Conservation (phyloP, 30 jellyfish, hydroid and myxozoan genomes). For the Pelagia noctiluca region DNA sequence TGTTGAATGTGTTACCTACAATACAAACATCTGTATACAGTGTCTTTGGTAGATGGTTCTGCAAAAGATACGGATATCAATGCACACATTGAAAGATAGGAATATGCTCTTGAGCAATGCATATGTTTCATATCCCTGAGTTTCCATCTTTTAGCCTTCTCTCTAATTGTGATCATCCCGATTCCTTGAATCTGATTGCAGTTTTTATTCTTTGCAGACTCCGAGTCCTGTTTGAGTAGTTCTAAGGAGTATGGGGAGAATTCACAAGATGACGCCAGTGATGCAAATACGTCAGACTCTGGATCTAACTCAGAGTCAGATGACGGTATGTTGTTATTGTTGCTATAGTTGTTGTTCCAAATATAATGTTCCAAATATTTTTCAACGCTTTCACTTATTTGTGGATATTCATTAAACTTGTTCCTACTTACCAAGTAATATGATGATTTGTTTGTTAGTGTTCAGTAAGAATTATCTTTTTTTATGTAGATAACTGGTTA, state of each 20-base stretch:
- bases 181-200: too few relatives aligned
- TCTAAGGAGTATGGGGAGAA: not conserved
- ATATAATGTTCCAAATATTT: not conserved
- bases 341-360: too few relatives aligned
- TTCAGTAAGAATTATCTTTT: not conserved
- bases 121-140: too few relatives aligned
- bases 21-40: too few relatives aligned
- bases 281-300: slow-evolving; percentile 43
- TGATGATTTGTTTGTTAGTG: not conserved
- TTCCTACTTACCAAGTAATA: too few relatives aligned
- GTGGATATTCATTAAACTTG: not conserved
- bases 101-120: too few relatives aligned
- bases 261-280: slow-evolving; percentile 37
- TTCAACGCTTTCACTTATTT: not conserved
- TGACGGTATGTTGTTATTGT: slow-evolving; percentile 53
- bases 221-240: slow-evolving; percentile 3
- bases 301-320: slow-evolving; percentile 80
- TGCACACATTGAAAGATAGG: too few relatives aligned
- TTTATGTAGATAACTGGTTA: slow-evolving; percentile 82
- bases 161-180: too few relatives aligned
- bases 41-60: too few relatives aligned
- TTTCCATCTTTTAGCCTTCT: too few relatives aligned
- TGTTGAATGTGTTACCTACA: too few relatives aligned
- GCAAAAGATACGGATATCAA: too few relatives aligned
- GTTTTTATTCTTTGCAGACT: slow-evolving; percentile 1